Percentiles rank a stretch among this genome's conserved stretches.
Conservation (phyloP, 1,140 invertebrate species). For the Periplaneta americana region DNA sequence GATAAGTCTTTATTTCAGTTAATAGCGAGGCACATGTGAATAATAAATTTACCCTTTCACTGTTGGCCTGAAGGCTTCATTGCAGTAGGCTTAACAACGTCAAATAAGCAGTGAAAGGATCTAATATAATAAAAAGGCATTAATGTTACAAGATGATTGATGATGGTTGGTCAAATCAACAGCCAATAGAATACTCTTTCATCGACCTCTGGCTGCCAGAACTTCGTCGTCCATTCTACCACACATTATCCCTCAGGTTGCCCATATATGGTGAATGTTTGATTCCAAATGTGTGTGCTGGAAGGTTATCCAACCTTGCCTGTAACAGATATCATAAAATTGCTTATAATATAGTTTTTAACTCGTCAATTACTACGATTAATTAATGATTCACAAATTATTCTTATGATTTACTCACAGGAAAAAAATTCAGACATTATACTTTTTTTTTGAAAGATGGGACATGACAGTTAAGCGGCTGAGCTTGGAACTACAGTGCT, state of each 20-base stretch:
- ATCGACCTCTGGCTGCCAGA: not conserved
- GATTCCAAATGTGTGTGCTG: conserved; percentile 78
- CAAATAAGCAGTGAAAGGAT: too few relatives aligned
- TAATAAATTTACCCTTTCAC: not conserved
- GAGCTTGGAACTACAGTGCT: too few relatives aligned
- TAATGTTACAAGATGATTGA: not conserved
- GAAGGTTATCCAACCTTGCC: conserved; percentile 49
- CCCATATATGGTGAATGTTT: conserved; percentile 78
- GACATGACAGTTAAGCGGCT: too few relatives aligned
- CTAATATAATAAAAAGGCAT: too few relatives aligned
- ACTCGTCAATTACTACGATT: too few relatives aligned
- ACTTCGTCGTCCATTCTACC: conserved; percentile 27
- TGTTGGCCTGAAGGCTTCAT: too few relatives aligned
- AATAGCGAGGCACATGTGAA: not conserved
- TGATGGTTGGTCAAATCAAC: not conserved
- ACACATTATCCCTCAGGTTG: conserved; percentile 44
- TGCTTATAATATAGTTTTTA: not conserved
- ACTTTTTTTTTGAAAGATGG: too few relatives aligned
- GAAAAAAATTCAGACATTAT: too few relatives aligned
- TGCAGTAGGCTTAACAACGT: too few relatives aligned
- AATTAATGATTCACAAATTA: too few relatives aligned
- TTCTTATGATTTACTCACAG: too few relatives aligned
- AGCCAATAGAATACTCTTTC: not conserved
- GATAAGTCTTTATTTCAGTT: not conserved
- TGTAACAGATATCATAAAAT: conserved; percentile 31